phyloP scores from a whole-genome alignment of 2,113 vertebrate genomes.

The Choloepus hoffmanni region DNA sequence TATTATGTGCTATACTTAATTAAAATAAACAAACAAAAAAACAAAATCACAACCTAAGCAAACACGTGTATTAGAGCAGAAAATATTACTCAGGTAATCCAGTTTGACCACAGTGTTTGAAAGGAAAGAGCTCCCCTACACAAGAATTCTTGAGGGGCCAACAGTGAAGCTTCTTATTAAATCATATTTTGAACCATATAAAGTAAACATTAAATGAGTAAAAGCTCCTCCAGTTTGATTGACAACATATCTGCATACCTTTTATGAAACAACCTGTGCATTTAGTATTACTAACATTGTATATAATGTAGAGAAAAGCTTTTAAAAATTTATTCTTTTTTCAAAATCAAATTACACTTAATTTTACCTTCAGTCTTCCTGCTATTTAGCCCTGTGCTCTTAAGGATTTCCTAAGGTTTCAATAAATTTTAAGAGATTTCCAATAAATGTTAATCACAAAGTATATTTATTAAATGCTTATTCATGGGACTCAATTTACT shows the following conservation, averaged over 20 bases:
- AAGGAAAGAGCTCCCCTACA: neutral
- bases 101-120: neutral
- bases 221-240: neutral
- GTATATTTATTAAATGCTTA: neutral
- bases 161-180: neutral
- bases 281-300: neutral
- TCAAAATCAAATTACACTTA: neutral
- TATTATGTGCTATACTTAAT: neutral
- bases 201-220: neutral
- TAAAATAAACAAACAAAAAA: neutral
- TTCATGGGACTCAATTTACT: neutral
- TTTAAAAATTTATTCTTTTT: neutral
- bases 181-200: neutral
- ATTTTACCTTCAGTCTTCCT: neutral
- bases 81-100: neutral
- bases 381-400: neutral
- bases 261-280: neutral
- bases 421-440: neutral
- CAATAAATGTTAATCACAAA: neutral
- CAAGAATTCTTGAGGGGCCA: neutral
- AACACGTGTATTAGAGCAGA: neutral
- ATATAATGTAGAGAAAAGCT: neutral
- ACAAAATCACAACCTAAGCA: neutral
- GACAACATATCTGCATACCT: neutral
- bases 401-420: neutral